Conservation (phyloP, 2,797 vertebrate genomes). For the Falco peregrinus region DNA sequence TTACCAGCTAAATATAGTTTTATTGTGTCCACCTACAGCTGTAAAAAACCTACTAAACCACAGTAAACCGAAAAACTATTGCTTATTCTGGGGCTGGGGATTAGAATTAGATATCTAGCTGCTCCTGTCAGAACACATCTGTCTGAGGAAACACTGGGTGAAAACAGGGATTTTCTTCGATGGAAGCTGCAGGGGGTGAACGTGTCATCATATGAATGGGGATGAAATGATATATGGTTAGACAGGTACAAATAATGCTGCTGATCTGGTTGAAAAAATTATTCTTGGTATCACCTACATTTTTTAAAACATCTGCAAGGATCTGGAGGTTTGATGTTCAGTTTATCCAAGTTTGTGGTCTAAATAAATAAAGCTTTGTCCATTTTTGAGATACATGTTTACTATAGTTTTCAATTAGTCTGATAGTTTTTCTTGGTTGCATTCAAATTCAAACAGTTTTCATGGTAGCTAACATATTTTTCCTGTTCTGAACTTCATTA, state of each 20-base stretch:
- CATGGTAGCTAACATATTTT: not conserved
- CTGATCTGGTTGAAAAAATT: not conserved
- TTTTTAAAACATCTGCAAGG: not conserved
- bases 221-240: not conserved
- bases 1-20: not conserved
- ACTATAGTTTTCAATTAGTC: not conserved
- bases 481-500: not conserved
- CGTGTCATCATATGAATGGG: not conserved
- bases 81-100: not conserved
- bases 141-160: not conserved
- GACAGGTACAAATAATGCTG: not conserved
- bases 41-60: not conserved
- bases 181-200: not conserved
- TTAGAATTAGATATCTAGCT: not conserved
- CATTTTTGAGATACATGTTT: not conserved
- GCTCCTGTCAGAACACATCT: not conserved
- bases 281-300: not conserved
- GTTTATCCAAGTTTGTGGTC: not conserved
- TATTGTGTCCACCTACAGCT: not conserved
- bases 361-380: not conserved
- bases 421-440: not conserved
- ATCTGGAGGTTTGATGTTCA: not conserved
- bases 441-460: not conserved
- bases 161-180: not conserved
- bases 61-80: not conserved